Conservation (phyloP, 2,888 invertebrate species). For the Desoria tigrina region DNA sequence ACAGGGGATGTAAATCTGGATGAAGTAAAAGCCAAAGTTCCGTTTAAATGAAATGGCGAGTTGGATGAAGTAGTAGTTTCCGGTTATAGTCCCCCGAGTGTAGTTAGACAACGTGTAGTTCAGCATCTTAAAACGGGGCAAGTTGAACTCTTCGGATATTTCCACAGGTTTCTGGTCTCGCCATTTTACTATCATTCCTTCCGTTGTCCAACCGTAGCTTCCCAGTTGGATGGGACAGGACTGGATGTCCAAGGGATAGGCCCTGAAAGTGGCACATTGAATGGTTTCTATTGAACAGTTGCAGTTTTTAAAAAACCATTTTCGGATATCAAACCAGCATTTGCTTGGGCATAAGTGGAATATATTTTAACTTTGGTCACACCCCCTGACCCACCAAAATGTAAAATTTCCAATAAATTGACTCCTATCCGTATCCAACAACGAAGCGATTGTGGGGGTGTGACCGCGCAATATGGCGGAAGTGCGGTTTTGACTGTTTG, state of each 20-base stretch:
- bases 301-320: too few relatives aligned
- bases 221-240: conserved; percentile 37
- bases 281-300: too few relatives aligned
- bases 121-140: conserved; percentile 25
- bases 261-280: conserved; percentile 12
- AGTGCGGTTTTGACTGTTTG: too few relatives aligned
- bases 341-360: too few relatives aligned
- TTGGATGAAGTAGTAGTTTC: conserved; percentile 6
- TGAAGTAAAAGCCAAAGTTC: conserved; percentile 39
- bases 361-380: too few relatives aligned
- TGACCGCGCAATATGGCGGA: too few relatives aligned
- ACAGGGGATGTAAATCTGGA: conserved; percentile 49
- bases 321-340: too few relatives aligned
- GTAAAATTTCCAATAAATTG: too few relatives aligned
- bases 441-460: too few relatives aligned
- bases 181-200: conserved; percentile 41
- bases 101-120: neutral
- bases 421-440: too few relatives aligned
- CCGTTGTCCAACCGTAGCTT: conserved; percentile 40
- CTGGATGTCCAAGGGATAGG: conserved; percentile 47
- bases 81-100: neutral
- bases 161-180: conserved; percentile 18
- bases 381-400: too few relatives aligned
- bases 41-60: conserved; percentile 11
- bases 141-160: conserved; percentile 37